phyloP scores from a whole-genome alignment of 2,888 invertebrate species.

The Eilema griseolum region DNA sequence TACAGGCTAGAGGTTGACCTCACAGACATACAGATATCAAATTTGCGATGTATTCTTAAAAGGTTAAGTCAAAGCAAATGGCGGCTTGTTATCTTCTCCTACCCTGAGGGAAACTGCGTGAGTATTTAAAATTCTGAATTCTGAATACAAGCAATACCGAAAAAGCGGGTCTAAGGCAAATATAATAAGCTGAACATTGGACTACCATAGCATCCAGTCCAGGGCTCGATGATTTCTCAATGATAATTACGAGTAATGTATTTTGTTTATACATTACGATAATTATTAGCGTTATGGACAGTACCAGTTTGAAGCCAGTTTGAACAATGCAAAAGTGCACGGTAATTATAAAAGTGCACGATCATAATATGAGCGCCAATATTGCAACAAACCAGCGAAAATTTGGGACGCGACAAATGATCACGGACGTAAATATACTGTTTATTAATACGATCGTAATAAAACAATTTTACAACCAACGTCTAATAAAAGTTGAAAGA shows the following conservation, averaged over 20 bases:
- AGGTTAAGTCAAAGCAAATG: not conserved
- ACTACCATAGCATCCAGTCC: not conserved
- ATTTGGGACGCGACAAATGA: conserved; percentile 4
- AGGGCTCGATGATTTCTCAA: not conserved
- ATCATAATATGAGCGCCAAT: not conserved
- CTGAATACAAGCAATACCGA: too few species aligned
- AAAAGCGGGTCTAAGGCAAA: not conserved
- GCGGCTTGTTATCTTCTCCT: not conserved
- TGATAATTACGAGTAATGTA: not conserved
- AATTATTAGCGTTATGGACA: not conserved
- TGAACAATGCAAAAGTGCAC: conserved; percentile 1
- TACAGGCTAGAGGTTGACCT: not conserved
- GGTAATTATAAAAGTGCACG: not conserved
- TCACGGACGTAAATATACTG: not conserved
- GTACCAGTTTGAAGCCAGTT: too few species aligned
- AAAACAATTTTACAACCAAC: conserved; percentile 8
- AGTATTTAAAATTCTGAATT: not conserved
- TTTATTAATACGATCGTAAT: conserved; percentile 5
- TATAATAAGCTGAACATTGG: not conserved
- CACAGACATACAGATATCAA: not conserved
- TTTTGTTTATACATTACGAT: not conserved
- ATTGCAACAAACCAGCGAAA: not conserved
- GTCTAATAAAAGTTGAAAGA: not conserved
- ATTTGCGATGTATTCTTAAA: not conserved
- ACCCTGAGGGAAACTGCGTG: not conserved